Percentiles rank a stretch among this genome's conserved stretches.
phyloP scores from a whole-genome alignment of 2,888 invertebrate genomes.

The Synergus umbraculus region DNA sequence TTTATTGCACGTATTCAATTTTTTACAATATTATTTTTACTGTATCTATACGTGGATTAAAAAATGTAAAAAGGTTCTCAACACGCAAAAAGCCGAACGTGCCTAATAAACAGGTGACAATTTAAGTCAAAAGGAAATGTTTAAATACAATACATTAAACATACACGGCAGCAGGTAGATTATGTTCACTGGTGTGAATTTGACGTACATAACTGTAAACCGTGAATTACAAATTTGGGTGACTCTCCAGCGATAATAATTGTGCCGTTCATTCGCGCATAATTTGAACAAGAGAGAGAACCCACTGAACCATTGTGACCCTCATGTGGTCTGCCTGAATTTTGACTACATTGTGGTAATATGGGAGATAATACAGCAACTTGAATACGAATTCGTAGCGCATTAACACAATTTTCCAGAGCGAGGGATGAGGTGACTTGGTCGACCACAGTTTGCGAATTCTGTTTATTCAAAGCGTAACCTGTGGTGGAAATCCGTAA shows the following conservation, averaged over 20 bases:
- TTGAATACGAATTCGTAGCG: slow-evolving; percentile 9
- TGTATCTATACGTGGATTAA: no score
- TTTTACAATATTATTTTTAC: no score
- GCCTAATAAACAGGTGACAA: neutral
- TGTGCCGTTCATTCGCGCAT: slow-evolving; percentile 19
- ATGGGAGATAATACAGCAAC: slow-evolving; percentile 24
- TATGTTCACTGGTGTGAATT: slow-evolving; percentile 21
- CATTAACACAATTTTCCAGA: slow-evolving; percentile 27
- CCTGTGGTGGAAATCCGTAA: slow-evolving; percentile 9
- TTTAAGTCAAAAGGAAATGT: neutral
- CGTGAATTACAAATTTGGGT: slow-evolving; percentile 15
- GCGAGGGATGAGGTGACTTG: neutral
- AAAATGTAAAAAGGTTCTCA: no score
- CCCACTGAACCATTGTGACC: slow-evolving; percentile 1
- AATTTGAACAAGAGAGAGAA: slow-evolving; percentile 24
- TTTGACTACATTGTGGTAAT: slow-evolving; percentile 32
- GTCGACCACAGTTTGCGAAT: slow-evolving; percentile 4
- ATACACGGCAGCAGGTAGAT: neutral
- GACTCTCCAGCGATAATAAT: slow-evolving; percentile 30
- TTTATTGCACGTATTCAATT: no score
- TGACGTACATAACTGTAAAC: slow-evolving; percentile 16
- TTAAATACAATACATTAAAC: slow-evolving; percentile 3
- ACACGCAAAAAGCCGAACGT: no score
- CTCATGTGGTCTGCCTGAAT: slow-evolving; percentile 13
- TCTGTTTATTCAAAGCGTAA: slow-evolving; percentile 21